Percentiles rank a stretch among this genome's conserved stretches.
Conservation (phyloP, 2,888 invertebrate species). For the Ferdinandea cuprea region DNA sequence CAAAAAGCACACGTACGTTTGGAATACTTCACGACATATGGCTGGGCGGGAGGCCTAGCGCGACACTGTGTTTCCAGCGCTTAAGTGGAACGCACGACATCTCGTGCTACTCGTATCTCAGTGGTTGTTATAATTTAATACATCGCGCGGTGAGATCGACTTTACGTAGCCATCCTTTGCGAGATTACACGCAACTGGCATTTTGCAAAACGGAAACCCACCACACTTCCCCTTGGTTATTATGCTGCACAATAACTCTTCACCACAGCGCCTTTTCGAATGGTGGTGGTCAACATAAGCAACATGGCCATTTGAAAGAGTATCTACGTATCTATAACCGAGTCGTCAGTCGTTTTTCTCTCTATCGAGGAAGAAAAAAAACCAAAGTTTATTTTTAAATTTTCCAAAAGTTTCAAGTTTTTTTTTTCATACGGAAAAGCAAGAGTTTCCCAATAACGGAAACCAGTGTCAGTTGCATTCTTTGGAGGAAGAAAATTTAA, state of each 20-base stretch:
- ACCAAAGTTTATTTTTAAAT: constrained; percentile 66
- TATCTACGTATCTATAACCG: constrained; percentile 67
- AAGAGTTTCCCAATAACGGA: constrained; percentile 33
- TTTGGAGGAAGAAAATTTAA: constrained; percentile 56
- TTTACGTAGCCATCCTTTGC: constrained; percentile 36
- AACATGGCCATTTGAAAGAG: constrained; percentile 68
- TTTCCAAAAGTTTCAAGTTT: constrained; percentile 13
- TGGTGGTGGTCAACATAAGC: constrained; percentile 70
- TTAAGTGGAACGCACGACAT: constrained; percentile 73
- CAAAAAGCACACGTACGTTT: constrained; percentile 38
- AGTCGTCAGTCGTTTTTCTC: constrained; percentile 51
- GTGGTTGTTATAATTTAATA: constrained; percentile 60
- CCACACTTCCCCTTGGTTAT: constrained; percentile 62
- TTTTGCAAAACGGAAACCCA: constrained; percentile 51
- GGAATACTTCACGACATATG: constrained; percentile 51
- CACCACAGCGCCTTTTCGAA: constrained; percentile 44
- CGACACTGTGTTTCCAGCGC: constrained; percentile 69
- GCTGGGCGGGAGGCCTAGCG: constrained; percentile 49
- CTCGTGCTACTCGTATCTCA: constrained; percentile 54
- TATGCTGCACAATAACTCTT: constrained; percentile 59
- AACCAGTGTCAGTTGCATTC: constrained; percentile 56
- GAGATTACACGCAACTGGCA: constrained; percentile 63
- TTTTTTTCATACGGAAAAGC: constrained; percentile 9
- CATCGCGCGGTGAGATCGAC: not conserved
- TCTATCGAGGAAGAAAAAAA: constrained; percentile 29